Evolutionary conservation across 2,888 invertebrate species (phyloP).

Genomic region (Encarsia formosa): DNA sequence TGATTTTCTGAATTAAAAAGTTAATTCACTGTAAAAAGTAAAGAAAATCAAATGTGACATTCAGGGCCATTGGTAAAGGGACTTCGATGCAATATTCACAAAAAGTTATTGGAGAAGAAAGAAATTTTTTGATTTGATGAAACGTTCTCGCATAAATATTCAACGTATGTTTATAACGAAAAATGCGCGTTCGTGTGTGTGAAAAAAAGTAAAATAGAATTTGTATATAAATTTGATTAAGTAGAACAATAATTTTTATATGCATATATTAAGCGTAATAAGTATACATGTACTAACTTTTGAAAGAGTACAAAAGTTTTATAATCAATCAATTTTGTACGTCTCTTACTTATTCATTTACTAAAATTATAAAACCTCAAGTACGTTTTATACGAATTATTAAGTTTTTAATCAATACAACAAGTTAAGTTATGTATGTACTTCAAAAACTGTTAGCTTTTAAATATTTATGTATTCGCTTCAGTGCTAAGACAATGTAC

Average conservation of each 20-base stretch:
- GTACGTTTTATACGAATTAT: background rate
- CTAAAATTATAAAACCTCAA: conserved; percentile 4
- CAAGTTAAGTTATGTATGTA: background rate
- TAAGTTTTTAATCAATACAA: too few species aligned
- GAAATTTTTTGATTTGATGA: background rate
- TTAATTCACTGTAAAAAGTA: background rate
- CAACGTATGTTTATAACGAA: background rate
- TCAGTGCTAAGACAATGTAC: conserved; percentile 1
- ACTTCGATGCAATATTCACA: conserved; percentile 34
- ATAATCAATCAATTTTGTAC: conserved; percentile 4
- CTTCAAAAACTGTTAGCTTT: background rate
- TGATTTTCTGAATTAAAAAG: conserved; percentile 22
- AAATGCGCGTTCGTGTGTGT: background rate
- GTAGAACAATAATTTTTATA: background rate
- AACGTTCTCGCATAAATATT: background rate
- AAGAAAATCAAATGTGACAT: conserved; percentile 27
- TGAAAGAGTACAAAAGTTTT: conserved; percentile 14
- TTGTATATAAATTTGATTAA: conserved; percentile 20
- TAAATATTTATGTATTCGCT: conserved; percentile 2
- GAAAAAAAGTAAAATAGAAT: background rate
- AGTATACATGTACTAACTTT: conserved; percentile 6
- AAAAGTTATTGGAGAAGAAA: too few species aligned
- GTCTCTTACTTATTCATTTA: conserved; percentile 2
- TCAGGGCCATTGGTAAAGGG: conserved; percentile 34
- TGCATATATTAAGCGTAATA: conserved; percentile 2